phyloP scores from a whole-genome alignment of 2,113 vertebrate genomes.

The Junco hyemalis region DNA sequence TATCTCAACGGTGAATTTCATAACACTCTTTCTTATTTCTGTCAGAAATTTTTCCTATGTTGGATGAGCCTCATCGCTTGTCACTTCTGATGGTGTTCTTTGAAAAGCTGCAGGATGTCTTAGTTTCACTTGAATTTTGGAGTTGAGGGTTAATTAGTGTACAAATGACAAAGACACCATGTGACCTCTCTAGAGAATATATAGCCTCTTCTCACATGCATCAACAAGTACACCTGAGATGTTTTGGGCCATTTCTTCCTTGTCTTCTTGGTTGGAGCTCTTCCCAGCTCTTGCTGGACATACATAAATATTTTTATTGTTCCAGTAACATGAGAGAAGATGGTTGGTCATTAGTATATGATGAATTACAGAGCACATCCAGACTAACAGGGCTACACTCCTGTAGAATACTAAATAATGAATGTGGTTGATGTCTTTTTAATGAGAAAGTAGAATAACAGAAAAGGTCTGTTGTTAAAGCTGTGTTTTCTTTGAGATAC shows the following conservation, averaged over 20 bases:
- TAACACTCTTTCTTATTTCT: neutral
- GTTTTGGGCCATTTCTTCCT: neutral
- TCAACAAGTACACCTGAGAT: neutral
- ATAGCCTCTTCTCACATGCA: neutral
- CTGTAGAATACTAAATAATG: neutral
- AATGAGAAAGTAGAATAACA: neutral
- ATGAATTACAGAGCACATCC: neutral
- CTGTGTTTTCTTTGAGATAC: neutral
- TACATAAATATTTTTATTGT: neutral
- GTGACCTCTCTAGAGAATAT: neutral
- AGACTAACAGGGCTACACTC: neutral
- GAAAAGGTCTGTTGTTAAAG: neutral
- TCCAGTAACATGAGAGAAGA: neutral
- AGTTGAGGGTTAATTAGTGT: neutral
- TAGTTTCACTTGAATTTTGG: neutral
- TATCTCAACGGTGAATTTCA: neutral
- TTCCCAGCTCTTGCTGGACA: neutral
- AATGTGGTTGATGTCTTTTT: neutral
- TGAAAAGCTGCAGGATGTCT: neutral
- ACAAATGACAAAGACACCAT: neutral
- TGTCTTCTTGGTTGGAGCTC: neutral
- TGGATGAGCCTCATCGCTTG: neutral
- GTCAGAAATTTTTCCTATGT: neutral
- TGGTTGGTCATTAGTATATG: neutral
- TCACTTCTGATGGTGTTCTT: neutral